A percentile compares a stretch with the other conserved stretches of the same genome.
Evolutionary conservation across 1,140 invertebrate species (phyloP).

Genomic region (Muscidifurax raptorellus): DNA sequence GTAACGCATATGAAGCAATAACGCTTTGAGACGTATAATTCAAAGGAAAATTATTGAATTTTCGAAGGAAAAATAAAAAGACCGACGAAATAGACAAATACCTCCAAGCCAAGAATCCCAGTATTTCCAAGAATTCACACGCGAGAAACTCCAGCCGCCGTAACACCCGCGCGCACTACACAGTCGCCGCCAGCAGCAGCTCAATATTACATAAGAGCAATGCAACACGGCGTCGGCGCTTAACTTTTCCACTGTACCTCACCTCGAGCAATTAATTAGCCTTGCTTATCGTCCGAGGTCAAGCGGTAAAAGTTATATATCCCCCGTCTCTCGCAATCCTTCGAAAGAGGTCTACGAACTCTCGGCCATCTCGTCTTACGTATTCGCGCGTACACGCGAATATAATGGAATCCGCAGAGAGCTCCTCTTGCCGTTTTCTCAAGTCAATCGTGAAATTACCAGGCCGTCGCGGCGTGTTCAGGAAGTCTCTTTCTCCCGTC

Average conservation of each 20-base stretch:
- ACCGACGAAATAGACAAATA: not conserved
- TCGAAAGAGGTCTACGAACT: slow-evolving; percentile 42
- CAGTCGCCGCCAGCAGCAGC: not conserved
- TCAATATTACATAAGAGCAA: slow-evolving; percentile 26
- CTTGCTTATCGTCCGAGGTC: slow-evolving; percentile 52
- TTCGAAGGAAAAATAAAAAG: not conserved
- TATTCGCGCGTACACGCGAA: too few relatives aligned
- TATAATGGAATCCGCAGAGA: not conserved
- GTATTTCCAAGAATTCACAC: not conserved
- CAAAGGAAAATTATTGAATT: too few relatives aligned
- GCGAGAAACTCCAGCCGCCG: not conserved
- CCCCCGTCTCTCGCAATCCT: not conserved
- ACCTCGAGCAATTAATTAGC: slow-evolving; percentile 47
- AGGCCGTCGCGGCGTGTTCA: slow-evolving; percentile 41
- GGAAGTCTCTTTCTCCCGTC: slow-evolving; percentile 53
- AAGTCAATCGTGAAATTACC: slow-evolving; percentile 52
- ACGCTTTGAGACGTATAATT: too few relatives aligned
- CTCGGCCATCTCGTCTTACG: not conserved
- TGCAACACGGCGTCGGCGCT: not conserved
- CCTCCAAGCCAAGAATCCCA: too few relatives aligned
- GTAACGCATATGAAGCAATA: too few relatives aligned
- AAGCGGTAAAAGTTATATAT: slow-evolving; percentile 40
- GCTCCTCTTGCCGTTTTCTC: slow-evolving; percentile 49
- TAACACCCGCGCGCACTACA: not conserved
- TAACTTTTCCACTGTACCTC: slow-evolving; percentile 14